Percentiles rank a stretch among this genome's conserved stretches.
phyloP scores from a whole-genome alignment of 2,113 vertebrate genomes.

The Strigops habroptila region DNA sequence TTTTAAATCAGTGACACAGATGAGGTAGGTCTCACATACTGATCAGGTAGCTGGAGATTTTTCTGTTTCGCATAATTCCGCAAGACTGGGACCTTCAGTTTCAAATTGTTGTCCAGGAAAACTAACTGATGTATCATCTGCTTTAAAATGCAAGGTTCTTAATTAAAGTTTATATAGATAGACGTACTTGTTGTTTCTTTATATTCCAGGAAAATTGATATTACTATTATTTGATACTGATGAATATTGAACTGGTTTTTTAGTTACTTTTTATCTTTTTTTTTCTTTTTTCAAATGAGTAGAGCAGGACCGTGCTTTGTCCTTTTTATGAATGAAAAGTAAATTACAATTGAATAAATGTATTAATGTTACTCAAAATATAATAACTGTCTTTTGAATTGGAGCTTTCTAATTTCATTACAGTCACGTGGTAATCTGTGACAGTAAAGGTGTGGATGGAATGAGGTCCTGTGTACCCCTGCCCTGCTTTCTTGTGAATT shows the following conservation, averaged over 20 bases:
- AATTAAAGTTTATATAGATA: constrained; percentile 86
- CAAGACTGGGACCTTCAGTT: constrained; percentile 77
- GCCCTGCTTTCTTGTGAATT: not conserved
- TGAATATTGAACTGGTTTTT: constrained; percentile 74
- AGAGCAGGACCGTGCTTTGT: constrained; percentile 77
- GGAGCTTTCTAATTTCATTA: constrained; percentile 36
- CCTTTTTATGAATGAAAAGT: constrained; percentile 82
- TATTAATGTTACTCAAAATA: constrained; percentile 79
- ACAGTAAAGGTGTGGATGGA: not conserved
- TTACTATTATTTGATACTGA: constrained; percentile 80
- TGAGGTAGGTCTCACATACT: constrained; percentile 67
- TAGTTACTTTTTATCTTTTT: constrained; percentile 79
- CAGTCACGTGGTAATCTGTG: not conserved
- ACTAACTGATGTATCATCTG: constrained; percentile 74
- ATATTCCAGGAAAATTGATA: constrained; percentile 76
- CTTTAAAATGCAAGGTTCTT: constrained; percentile 76
- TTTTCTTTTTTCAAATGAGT: constrained; percentile 75
- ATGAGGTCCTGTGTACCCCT: not conserved
- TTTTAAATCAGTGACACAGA: constrained; percentile 62
- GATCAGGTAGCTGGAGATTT: constrained; percentile 65
- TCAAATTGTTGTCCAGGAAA: constrained; percentile 67
- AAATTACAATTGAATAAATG: constrained; percentile 82
- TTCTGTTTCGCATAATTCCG: constrained; percentile 67
- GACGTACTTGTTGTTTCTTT: constrained; percentile 81
- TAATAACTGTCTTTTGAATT: constrained; percentile 72